Conservation (phyloP, 2,797 vertebrate genomes). For the Pachyuromys duprasi region DNA sequence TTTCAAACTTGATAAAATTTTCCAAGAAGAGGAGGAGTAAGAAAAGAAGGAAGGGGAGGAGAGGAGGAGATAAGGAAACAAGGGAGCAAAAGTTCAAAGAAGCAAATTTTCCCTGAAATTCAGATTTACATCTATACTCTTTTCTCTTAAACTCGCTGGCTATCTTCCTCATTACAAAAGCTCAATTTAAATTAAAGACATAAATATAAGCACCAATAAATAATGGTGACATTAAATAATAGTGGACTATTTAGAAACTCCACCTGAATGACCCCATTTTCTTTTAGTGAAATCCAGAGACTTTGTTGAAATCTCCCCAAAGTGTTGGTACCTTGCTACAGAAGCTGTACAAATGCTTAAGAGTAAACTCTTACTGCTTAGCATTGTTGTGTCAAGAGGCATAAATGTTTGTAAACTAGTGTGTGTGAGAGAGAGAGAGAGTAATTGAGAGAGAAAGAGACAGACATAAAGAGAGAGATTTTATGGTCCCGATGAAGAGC, state of each 20-base stretch:
- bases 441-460: too few species aligned
- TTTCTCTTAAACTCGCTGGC: background rate
- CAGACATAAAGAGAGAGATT: background rate
- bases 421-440: too few species aligned
- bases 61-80: background rate
- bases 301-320: background rate
- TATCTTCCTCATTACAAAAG: background rate
- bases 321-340: constrained; percentile 8
- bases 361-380: background rate
- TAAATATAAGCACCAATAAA: background rate
- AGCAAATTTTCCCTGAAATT: background rate
- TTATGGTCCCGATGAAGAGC: background rate
- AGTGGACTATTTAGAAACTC: background rate
- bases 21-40: background rate
- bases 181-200: constrained; percentile 24
- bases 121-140: background rate
- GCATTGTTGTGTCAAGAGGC: background rate
- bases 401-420: background rate
- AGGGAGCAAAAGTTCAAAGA: background rate
- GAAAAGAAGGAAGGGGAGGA: background rate
- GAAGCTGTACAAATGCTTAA: background rate
- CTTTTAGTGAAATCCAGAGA: constrained; percentile 7
- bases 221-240: background rate
- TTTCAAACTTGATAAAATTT: background rate
- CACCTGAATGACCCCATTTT: background rate